phyloP scores from a whole-genome alignment of 2,113 vertebrate species.

The Meriones unguiculatus region DNA sequence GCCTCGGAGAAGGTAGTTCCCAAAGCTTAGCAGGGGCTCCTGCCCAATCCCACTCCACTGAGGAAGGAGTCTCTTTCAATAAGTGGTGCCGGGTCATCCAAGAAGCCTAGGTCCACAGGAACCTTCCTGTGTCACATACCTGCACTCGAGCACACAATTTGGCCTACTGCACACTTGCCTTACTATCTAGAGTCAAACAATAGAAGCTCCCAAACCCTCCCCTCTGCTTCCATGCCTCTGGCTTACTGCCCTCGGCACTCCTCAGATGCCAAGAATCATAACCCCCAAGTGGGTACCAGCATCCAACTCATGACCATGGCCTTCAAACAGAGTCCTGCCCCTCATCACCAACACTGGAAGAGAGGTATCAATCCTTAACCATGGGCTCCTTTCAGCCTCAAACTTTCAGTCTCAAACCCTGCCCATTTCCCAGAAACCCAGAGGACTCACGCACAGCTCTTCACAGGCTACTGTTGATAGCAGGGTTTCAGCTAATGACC shows the following conservation, averaged over 20 bases:
- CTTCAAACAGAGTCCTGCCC: background rate
- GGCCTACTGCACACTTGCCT: background rate
- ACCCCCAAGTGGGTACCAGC: background rate
- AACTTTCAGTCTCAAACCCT: background rate
- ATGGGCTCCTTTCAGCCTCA: background rate
- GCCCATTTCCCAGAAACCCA: background rate
- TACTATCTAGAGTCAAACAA: background rate
- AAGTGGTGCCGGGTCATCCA: background rate
- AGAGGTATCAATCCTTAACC: background rate
- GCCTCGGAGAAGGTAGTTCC: background rate
- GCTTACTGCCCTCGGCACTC: background rate
- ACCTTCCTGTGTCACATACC: background rate
- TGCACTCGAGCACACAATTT: background rate
- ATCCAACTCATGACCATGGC: background rate
- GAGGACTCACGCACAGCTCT: background rate
- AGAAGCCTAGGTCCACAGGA: background rate
- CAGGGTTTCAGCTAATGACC: accelerated
- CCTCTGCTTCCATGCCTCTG: background rate
- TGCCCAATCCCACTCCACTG: background rate
- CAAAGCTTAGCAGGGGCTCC: background rate
- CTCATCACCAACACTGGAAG: background rate
- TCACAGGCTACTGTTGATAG: too few relatives aligned
- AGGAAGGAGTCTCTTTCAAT: background rate
- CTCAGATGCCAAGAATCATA: background rate
- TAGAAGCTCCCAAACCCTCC: background rate